phyloP scores from a whole-genome alignment of 2,797 vertebrate species.

The Aldrovandia affinis region DNA sequence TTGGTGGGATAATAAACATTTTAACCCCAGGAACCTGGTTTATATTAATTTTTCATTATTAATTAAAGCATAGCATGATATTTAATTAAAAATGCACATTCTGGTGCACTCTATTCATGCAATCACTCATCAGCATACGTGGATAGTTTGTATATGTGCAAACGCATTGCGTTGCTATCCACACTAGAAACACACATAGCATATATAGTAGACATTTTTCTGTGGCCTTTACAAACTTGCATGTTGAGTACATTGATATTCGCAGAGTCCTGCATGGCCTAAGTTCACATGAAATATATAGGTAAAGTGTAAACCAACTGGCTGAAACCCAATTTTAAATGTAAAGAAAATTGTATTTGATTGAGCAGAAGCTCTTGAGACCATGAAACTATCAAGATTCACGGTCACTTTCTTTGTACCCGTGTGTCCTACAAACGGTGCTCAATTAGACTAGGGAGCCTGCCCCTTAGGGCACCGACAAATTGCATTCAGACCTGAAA shows the following conservation, averaged over 20 bases:
- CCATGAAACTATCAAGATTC: not conserved
- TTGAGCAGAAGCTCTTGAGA: not conserved
- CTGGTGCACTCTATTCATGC: not conserved
- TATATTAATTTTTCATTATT: not conserved
- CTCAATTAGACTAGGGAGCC: not conserved
- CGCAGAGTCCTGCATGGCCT: not conserved
- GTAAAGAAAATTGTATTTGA: not conserved
- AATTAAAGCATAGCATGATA: constrained; percentile 5
- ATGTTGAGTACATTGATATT: not conserved
- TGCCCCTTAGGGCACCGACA: not conserved
- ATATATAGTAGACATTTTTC: not conserved
- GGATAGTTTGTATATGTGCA: not conserved
- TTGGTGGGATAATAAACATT: constrained; percentile 43
- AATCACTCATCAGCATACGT: constrained; percentile 2
- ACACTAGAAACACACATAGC: not conserved
- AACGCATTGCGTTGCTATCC: not conserved
- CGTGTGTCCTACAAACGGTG: not conserved
- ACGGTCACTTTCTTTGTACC: not conserved
- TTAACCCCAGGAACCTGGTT: constrained; percentile 36
- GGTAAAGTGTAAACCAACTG: no score
- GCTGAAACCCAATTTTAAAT: not conserved
- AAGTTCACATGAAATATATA: not conserved
- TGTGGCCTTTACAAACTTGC: not conserved
- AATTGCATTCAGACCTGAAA: not conserved
- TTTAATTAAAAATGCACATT: not conserved